These are phyloP conservation scores for Rhegmatorhina hoffmannsi DNA, from an alignment of 2,113 vertebrate genomes.

Conservation along the genomic window DNA sequence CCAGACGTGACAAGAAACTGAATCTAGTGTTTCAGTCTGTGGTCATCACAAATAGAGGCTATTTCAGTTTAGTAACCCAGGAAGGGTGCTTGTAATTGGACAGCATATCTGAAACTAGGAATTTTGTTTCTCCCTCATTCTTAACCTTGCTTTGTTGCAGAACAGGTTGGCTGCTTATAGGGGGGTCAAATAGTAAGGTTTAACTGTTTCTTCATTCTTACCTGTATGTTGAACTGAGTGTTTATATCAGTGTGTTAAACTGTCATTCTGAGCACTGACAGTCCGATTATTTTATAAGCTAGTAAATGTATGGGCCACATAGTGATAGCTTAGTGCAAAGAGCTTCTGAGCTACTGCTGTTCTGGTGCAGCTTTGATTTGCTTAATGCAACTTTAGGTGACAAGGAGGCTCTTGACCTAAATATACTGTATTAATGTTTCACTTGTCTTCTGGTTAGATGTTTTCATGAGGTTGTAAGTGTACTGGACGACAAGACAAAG, in stretches of 20 bases:
- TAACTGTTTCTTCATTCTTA: neutral
- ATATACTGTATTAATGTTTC: neutral
- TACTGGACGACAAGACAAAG: neutral
- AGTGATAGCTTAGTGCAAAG: neutral
- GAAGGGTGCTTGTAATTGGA: neutral
- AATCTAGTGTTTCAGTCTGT: neutral
- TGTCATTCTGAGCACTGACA: neutral
- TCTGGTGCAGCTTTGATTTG: neutral
- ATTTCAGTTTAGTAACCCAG: neutral
- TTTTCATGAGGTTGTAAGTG: conserved; percentile 12
- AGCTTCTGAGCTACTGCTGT: neutral
- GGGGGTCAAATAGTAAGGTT: neutral
- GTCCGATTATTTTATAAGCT: neutral
- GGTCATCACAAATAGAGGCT: neutral
- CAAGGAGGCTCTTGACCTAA: neutral
- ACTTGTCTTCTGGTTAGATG: neutral
- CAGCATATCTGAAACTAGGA: neutral
- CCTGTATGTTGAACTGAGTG: neutral
- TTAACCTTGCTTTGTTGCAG: neutral
- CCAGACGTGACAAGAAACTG: neutral
- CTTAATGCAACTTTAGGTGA: neutral
- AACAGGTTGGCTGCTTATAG: neutral
- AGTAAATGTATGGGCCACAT: neutral
- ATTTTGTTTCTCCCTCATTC: accelerated
- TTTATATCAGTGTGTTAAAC: neutral